phyloP scores from a whole-genome alignment of 2,888 invertebrate species.

The Osmoderma eremita region DNA sequence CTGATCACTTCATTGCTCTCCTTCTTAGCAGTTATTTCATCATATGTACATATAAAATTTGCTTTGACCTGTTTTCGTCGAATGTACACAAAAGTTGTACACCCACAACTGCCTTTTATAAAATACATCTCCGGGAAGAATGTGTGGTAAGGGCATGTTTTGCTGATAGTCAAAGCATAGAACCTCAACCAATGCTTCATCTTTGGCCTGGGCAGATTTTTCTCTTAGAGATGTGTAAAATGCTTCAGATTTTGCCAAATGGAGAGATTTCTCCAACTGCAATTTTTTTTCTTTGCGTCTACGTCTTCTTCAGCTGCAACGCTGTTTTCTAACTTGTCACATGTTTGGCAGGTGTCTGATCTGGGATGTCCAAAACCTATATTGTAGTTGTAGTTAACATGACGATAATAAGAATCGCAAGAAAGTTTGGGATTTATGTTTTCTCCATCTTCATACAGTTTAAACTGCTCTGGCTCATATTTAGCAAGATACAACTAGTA shows the following conservation, averaged over 20 bases:
- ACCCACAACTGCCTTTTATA: conserved; percentile 45
- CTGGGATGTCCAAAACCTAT: conserved; percentile 42
- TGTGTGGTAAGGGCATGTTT: no score
- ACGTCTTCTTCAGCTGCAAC: no score
- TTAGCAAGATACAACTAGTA: conserved; percentile 23
- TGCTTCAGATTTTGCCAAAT: conserved; percentile 5
- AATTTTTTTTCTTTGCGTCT: no score
- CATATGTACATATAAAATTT: neutral
- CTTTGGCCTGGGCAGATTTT: no score
- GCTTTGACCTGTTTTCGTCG: conserved; percentile 32
- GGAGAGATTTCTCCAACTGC: conserved; percentile 9
- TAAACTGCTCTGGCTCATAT: no score
- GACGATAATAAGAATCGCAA: conserved; percentile 41
- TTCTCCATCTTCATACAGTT: no score
- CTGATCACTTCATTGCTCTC: no score
- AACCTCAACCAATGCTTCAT: no score
- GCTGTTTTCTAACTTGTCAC: no score
- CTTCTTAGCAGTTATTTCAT: no score
- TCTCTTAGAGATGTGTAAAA: conserved; percentile 3
- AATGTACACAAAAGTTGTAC: conserved; percentile 35
- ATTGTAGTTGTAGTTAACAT: conserved; percentile 39
- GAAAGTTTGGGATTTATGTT: conserved; percentile 36
- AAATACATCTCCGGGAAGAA: conserved; percentile 46
- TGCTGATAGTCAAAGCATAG: no score
- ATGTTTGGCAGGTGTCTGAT: no score